Evolutionary conservation across 1,140 invertebrate genomes (phyloP).

Genomic region (Aleiodes sp.): DNA sequence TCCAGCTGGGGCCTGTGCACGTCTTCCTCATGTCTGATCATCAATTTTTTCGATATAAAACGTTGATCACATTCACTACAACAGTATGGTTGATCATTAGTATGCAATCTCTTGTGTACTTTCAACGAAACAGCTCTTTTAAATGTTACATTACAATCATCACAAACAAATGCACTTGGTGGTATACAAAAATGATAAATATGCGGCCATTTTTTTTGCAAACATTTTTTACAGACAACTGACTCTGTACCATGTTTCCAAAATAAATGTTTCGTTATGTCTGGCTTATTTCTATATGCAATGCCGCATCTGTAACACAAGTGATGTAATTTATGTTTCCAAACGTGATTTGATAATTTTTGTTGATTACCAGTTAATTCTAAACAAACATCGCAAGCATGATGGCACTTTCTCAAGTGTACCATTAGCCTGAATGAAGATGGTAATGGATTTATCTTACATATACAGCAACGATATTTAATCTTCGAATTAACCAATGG

Average conservation of each 20-base stretch:
- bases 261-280: constrained; percentile 87
- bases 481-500: constrained; percentile 68
- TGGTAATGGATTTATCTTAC: constrained; percentile 76
- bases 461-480: constrained; percentile 78
- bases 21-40: constrained; percentile 73
- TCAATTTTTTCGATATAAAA: constrained; percentile 83
- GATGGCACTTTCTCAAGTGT: constrained; percentile 82
- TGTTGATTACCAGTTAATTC: constrained; percentile 81
- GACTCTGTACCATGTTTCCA: constrained; percentile 92
- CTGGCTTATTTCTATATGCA: constrained; percentile 84
- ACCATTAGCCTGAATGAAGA: constrained; percentile 87
- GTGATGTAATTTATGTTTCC: constrained; percentile 88
- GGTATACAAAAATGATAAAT: constrained; percentile 90
- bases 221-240: constrained; percentile 82
- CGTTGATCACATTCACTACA: constrained; percentile 79
- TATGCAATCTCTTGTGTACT: constrained; percentile 83
- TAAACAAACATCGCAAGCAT: constrained; percentile 85
- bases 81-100: constrained; percentile 74
- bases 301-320: constrained; percentile 86
- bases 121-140: constrained; percentile 79
- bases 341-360: constrained; percentile 83
- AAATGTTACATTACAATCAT: constrained; percentile 80
- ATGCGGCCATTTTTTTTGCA: constrained; percentile 90
- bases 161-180: constrained; percentile 78
- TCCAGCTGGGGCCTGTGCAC: constrained; percentile 63